Evolutionary conservation across 1,140 invertebrate species (phyloP).

Genomic region (Ceratitis capitata): DNA sequence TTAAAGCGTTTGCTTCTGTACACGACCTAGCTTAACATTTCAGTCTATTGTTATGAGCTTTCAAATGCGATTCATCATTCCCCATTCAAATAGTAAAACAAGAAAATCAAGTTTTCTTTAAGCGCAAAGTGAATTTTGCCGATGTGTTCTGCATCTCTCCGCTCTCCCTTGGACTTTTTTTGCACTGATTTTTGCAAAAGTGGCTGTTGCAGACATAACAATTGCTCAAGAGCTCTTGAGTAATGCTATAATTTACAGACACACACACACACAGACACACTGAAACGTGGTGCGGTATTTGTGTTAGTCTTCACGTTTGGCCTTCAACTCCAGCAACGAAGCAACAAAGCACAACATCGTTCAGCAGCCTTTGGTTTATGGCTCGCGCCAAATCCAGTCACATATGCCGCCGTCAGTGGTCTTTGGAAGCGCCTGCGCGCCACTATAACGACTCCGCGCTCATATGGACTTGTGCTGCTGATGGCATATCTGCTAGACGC

Average conservation of each 20-base stretch:
- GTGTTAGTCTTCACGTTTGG: not conserved
- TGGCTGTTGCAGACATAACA: conserved; percentile 18
- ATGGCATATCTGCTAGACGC: not conserved
- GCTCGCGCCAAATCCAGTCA: conserved; percentile 19
- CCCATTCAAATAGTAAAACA: not conserved
- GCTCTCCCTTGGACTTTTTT: not conserved
- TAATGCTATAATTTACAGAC: not conserved
- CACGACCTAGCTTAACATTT: conserved; percentile 14
- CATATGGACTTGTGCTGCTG: not conserved
- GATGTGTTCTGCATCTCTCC: not conserved
- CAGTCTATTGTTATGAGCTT: no score
- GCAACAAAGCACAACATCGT: not conserved
- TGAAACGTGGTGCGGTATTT: no score
- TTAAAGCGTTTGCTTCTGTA: no score
- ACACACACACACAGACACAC: not conserved
- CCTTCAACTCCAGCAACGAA: not conserved
- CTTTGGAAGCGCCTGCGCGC: not conserved
- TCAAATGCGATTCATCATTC: not conserved
- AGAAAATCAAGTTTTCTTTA: not conserved
- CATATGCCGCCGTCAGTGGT: conserved; percentile 1
- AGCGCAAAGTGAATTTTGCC: not conserved
- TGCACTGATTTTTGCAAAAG: conserved; percentile 29
- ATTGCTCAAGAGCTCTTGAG: not conserved
- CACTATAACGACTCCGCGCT: not conserved
- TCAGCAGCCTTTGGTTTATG: conserved; percentile 14